Evolutionary conservation across 2,113 vertebrate genomes (phyloP), one percentile per base, ranked within the genome.

Genomic region (Marcusenius ussheri): DNA sequence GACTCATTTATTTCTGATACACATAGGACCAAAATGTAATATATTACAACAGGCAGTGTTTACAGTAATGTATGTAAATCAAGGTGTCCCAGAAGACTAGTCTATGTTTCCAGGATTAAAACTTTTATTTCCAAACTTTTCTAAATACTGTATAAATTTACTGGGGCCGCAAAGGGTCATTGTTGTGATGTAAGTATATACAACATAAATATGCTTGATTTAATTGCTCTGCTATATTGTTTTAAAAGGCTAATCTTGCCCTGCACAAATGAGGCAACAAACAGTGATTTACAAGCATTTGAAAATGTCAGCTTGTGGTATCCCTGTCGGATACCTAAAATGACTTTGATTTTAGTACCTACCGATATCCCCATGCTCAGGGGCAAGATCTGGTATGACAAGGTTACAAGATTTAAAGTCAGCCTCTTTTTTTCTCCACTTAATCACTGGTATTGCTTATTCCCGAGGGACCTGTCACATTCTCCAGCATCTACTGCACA

Each of bases 331-430:
- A 94, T 93, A 91, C 86, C 49, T 89, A 21, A 66, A 89, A 66
- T n/a, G 86, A 58, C 90, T 88, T 31, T 91, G 92, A 95, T 95
- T 93, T 93, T 91, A 91, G 93, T 93, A 93, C 92, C 91, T 90
- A 91, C 90, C 91, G 92, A 95, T 93, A 94, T 93, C 92, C 92
- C 88, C 89, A 74, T 62, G 89, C 85, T 89, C 95, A 13, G 94
- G 92, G 95, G 90, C 92, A 90, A 91, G 89, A 94, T 94, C 92
- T 91, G 91, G 91, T 91, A 96, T 96, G 96, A 96, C 96, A 95
- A 97, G 96, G 96, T 96, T 94, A 95, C 94, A 89, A 90, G 92
- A 94, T 94, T 95, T 95, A 94, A 93, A 94, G 93, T 92, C 93
- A 93, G 95, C 95, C 95, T 95, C 93, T 93, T 93, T 77, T 91